Base-by-base conservation (phyloP, 2,113 vertebrate genomes). In the Tauraco erythrolophus region DNA sequence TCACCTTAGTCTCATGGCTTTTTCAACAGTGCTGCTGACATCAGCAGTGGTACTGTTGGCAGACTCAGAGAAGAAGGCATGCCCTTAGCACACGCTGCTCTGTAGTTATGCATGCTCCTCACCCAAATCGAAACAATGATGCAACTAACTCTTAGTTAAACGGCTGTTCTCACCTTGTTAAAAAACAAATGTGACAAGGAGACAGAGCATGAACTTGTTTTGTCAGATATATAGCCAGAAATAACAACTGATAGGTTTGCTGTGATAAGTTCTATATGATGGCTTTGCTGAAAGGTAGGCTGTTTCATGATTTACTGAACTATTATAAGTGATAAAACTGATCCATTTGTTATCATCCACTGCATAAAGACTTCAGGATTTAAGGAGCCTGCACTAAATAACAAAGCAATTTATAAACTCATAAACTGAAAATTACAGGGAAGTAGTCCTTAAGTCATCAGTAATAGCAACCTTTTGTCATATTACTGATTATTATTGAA, bases 341-440 rank as follows among this genome's bases (percentile, higher is more conserved):
- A 89, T 89, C 51, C 88, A 92, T 97, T 96, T 96, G 94, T 98
- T 97, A 97, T 91, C 93, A 96, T 91, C 53, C 48, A 72, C 80
- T 90, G 80, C 88, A 78, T 94, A 92, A 92, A 97, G 84, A 95
- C 93, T 96, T 92, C 61, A 58, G 93, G 88, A 95, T 95, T 96
- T 93, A 97, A 93, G 95, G 91, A 91, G 92, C 79, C 89, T 96
- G 69, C 88, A 93, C 89, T 97, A 97, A 96, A 92, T 95, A 97
- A 96, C 93, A 86, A 93, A 78, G 78, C 94, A 84, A 78, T 98
- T 98, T 95, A 89, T 96, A 97, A 89, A 95, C 82, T 96, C 94
- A 76, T 97, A 97, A 97, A 97, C 57, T 31, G 15, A 80, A 91
- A 85, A 94, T 97, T 95, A 94, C 77, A 88, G 89, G 62, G 74